A percentile compares a stretch with the other conserved stretches of the same genome.
Conservation (phyloP, 2,797 vertebrate species). For the Arnoldichthys spilopterus region DNA sequence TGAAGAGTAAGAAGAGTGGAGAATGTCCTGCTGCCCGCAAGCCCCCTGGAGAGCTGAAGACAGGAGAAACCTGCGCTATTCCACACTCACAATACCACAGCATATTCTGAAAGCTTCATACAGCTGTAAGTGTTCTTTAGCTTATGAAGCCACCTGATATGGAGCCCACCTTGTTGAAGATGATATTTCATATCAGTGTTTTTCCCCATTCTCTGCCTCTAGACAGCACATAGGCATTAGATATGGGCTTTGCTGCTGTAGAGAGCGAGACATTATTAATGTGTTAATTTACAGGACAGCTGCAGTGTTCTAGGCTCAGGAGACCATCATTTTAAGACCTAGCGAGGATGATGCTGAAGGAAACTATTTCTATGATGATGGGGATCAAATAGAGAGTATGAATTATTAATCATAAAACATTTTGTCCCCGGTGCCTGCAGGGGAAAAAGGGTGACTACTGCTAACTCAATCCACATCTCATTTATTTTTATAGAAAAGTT, state of each 20-base stretch:
- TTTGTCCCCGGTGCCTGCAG: constrained; percentile 67
- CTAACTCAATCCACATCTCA: constrained; percentile 74
- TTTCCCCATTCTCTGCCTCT: constrained; percentile 51
- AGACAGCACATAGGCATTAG: constrained; percentile 54
- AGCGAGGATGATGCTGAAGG: constrained; percentile 65
- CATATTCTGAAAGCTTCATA: constrained; percentile 55
- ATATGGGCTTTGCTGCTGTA: constrained; percentile 37
- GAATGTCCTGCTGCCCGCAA: constrained; percentile 12
- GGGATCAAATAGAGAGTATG: constrained; percentile 78
- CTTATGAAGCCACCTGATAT: constrained; percentile 68
- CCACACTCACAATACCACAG: constrained; percentile 63
- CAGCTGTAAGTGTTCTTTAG: constrained; percentile 65
- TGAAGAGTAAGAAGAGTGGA: constrained; percentile 52
- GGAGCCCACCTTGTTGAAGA: constrained; percentile 66
- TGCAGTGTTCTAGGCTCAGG: constrained; percentile 62
- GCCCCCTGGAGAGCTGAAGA: constrained; percentile 64
- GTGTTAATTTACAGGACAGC: constrained; percentile 64
- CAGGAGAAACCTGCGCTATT: constrained; percentile 60
- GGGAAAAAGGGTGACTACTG: constrained; percentile 60
- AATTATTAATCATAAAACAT: constrained; percentile 79
- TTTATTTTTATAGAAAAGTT: constrained; percentile 78
- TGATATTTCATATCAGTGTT: constrained; percentile 53
- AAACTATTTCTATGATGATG: constrained; percentile 74
- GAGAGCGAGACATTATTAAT: constrained; percentile 61
- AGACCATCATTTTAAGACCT: constrained; percentile 66